Base-by-base conservation (phyloP, 2,888 invertebrate species). In the Hydraecia micacea region DNA sequence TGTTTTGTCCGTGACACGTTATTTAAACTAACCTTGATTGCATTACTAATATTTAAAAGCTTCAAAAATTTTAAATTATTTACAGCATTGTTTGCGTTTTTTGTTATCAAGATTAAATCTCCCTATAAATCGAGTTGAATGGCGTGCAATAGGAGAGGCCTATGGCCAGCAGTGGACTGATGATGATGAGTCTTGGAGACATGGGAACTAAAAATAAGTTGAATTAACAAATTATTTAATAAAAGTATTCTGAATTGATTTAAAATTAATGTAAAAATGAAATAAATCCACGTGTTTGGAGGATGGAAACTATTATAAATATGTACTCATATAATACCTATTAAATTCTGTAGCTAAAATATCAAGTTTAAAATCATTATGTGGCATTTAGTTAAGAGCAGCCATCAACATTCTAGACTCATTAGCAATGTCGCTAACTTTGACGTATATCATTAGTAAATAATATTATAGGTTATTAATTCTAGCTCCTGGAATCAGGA, bases 261-360 rank as follows among this genome's bases (percentile, higher is more conserved):
- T 0, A 49, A 32, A 8, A 36, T 55, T 77, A 39, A 6, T 46
- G 9, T 58, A 2, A 8, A 32, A 52, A 21, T 7, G 15, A 52
- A 63, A 63, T 11, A 21, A 62, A 42, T 32, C 13, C 2, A 60
- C 21, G 28, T 42, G 25, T 52, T 71, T 80, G 5, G 25, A 65
- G 28, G 62, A 55, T n/a, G 15, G 13, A 6, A 46, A 36, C 18
- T 55, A 42, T 70, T 2, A 8, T n/a, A n/a, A n/a, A n/a, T 52
- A 25, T 8, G 13, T 76, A 42, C 4, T 5, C 6, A 5, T 42
- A 39, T 60, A 46, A 67, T 46, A 49, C 21, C 18, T 52, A 32
- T 32, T 39, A n/a, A 21, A 80, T 62, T 80, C 49, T 70, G n/a
- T 42, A 7, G 36, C n/a, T 71, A 39, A 66, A 74, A 75, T 75